Evolutionary conservation across 2,888 invertebrate genomes (phyloP), one percentile per base, ranked within the genome.

Genomic region (Spodoptera littoralis): DNA sequence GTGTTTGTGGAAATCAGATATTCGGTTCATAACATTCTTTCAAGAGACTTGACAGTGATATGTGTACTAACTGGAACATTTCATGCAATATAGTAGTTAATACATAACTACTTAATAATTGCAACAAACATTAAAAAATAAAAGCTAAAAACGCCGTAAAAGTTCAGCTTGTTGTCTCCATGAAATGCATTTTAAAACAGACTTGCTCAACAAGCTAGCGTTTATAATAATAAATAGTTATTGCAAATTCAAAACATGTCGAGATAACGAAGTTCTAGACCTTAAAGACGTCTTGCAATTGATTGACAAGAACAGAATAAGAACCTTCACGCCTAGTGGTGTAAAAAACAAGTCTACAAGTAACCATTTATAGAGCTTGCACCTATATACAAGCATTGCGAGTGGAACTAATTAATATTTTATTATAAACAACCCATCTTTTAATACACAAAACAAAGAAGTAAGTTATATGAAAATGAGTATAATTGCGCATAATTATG

Each of bases 261-360:
- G 49, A 73, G 77, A 76, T 84, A 87, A 83, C 82, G 81, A 85
- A 81, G 80, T 76, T 79, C 77, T 82, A 81, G 63, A 61, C 71
- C 72, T 78, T 77, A 80, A 82, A 77, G 77, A 84, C 74, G 69
- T 52, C 64, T 77, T 73, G 71, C 77, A 72, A 81, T 81, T 85
- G 85, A 86, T 85, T 84, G 85, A 87, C 83, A 87, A 83, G 84
- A 82, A 81, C 81, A 74, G 81, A 84, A 83, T 82, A 81, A 83
- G 80, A 82, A 73, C 76, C 77, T 84, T 86, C 81, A 83, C 83
- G 80, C 80, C 82, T 82, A 60, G 68, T 69, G 73, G 76, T 81
- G 77, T 70, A 83, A 83, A 18, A 81, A 81, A 83, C 81, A 71
- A 77, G 80, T 75, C 55, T 73, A 70, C 70, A 75, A 71, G 53